phyloP scores from a whole-genome alignment of 2,797 vertebrate genomes.

The Melanotaenia nigrans region DNA sequence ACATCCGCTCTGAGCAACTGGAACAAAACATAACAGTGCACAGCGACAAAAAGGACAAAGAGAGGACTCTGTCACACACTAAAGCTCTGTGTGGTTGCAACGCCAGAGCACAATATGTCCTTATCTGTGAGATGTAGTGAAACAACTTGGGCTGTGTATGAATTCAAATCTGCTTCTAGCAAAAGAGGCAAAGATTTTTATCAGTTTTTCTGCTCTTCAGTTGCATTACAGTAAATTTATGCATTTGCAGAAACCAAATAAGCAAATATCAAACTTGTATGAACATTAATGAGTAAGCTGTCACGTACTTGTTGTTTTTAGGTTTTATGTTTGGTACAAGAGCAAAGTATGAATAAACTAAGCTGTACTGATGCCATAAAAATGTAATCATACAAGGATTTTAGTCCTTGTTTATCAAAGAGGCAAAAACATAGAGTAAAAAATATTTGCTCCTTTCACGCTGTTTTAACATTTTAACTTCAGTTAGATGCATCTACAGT shows the following conservation, averaged over 20 bases:
- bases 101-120: conserved; percentile 19
- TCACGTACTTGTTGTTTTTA: background rate
- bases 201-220: background rate
- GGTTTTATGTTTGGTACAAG: background rate
- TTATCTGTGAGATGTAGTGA: conserved; percentile 15
- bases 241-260: background rate
- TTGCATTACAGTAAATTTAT: background rate
- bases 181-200: background rate
- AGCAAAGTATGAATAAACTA: background rate
- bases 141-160: conserved; percentile 1
- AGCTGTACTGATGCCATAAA: background rate
- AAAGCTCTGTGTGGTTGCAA: conserved; percentile 17
- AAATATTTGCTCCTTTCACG: background rate
- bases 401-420: background rate
- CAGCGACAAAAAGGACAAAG: conserved; percentile 59
- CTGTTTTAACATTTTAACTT: background rate
- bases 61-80: conserved; percentile 52
- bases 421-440: background rate
- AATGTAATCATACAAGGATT: background rate
- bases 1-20: conserved; percentile 56
- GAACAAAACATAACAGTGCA: conserved; percentile 60
- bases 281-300: background rate
- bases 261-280: background rate
- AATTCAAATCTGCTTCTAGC: background rate
- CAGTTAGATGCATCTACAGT: background rate